Conservation (phyloP, 1,140 invertebrate genomes). For the Pachypsylla venusta region DNA sequence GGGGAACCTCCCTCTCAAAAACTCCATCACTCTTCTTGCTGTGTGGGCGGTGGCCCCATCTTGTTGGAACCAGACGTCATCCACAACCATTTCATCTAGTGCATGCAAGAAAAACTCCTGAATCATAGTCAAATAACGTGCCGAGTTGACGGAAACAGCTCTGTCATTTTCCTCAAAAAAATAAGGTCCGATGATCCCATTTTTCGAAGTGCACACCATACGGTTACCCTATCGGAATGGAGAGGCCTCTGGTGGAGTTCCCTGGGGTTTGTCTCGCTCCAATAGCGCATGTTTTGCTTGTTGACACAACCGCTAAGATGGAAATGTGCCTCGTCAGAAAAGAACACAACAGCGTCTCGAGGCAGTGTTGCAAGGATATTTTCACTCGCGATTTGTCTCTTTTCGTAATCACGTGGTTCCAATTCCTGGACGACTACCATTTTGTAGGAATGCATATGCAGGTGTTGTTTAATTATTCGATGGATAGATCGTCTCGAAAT, state of each 20-base stretch:
- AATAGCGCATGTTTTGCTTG: too few species aligned
- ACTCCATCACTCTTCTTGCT: constrained; percentile 4
- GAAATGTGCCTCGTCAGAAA: constrained; percentile 29
- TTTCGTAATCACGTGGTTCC: constrained; percentile 4
- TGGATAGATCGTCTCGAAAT: not conserved
- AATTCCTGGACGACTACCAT: constrained; percentile 14
- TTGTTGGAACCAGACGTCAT: too few species aligned
- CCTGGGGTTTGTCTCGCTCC: too few species aligned
- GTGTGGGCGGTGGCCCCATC: too few species aligned
- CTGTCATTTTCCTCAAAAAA: constrained; percentile 22
- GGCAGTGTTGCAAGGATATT: not conserved
- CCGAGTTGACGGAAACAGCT: constrained; percentile 20
- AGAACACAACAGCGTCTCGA: constrained; percentile 19
- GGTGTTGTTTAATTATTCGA: not conserved
- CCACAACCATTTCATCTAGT: too few species aligned
- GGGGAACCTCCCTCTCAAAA: constrained; percentile 8
- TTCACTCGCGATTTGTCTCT: constrained; percentile 1
- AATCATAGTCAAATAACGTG: constrained; percentile 21
- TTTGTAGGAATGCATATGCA: constrained; percentile 18
- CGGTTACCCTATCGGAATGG: constrained; percentile 26
- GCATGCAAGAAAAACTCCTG: constrained; percentile 17
- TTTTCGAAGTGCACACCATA: constrained; percentile 23
- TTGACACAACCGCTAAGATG: too few species aligned
- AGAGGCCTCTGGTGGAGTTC: constrained; percentile 26
- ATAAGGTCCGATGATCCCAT: constrained; percentile 22